Evolutionary conservation across 1,140 invertebrate genomes (phyloP), one percentile per base, ranked within the genome.

Genomic region (Drosophila setifemur): DNA sequence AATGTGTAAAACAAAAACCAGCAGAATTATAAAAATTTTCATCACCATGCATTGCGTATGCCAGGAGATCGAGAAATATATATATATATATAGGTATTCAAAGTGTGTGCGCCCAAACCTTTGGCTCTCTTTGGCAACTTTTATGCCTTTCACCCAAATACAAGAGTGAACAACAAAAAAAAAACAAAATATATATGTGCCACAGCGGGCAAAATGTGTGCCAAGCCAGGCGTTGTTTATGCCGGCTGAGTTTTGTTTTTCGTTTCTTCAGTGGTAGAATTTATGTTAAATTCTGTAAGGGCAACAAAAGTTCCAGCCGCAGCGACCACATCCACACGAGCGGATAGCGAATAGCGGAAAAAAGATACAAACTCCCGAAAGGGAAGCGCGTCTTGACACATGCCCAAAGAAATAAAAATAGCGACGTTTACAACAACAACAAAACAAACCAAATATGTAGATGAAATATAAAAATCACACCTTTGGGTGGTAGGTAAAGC

Each of bases 81-180:
- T 54, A n/a, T n/a, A n/a, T n/a, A n/a, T n/a, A n/a, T n/a, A n/a
- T n/a, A n/a, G n/a, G n/a, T n/a, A n/a, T n/a, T n/a, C n/a, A n/a
- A n/a, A n/a, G n/a, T n/a, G n/a, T n/a, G n/a, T n/a, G n/a, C n/a
- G n/a, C n/a, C 61, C 55, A 49, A 43, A 16, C 47, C 39, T 53
- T 45, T 67, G 21, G 31, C 33, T 29, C 44, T 67, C 23, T n/a
- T n/a, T 37, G 33, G 23, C 8, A 11, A 16, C 35, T 44, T 67
- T 75, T 52, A 81, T 81, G 73, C 78, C 78, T 82, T 83, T 83
- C 78, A 82, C 78, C 73, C 69, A 49, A 18, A 40, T 49, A 29
- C 12, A 28, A 29, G 23, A 16, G 4, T 14, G 35, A n/a, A 61
- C 35, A 40, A 31, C 0, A 37, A 37, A 37, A 14, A 37, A 37